Conservation (phyloP, 2,888 invertebrate species). For the Plagodis pulveraria region DNA sequence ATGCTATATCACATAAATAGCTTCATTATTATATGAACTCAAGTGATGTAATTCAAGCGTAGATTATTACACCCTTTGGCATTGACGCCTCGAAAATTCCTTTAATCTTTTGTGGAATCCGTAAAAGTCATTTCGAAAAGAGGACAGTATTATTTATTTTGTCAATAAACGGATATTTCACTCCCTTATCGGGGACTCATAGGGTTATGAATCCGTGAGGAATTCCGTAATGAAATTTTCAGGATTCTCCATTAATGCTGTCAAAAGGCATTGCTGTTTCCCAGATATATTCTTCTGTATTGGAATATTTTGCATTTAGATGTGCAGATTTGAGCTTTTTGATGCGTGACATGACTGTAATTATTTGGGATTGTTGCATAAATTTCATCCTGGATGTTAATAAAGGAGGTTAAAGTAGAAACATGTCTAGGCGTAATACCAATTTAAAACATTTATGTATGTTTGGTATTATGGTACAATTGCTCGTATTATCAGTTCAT, state of each 20-base stretch:
- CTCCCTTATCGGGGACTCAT: constrained; percentile 25
- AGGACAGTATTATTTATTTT: constrained; percentile 33
- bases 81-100: constrained; percentile 12
- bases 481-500: no score
- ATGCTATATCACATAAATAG: no score
- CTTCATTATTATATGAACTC: no score
- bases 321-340: no score
- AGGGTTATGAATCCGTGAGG: constrained; percentile 63
- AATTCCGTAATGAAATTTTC: constrained; percentile 69
- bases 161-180: constrained; percentile 36
- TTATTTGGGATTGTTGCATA: no score
- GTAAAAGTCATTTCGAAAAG: constrained; percentile 20
- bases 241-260: constrained; percentile 29
- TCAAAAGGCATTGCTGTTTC: constrained; percentile 7
- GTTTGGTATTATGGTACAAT: no score
- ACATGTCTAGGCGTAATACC: no score
- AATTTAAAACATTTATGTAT: no score
- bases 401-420: no score
- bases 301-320: not conserved
- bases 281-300: constrained; percentile 9
- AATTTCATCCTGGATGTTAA: no score
- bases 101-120: constrained; percentile 22
- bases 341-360: no score
- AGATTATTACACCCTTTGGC: constrained; percentile 1
- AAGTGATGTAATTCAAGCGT: no score